Evolutionary conservation across 23 tunicate genomes (phyloP).

Genomic region (Trididemnum nubilum): DNA sequence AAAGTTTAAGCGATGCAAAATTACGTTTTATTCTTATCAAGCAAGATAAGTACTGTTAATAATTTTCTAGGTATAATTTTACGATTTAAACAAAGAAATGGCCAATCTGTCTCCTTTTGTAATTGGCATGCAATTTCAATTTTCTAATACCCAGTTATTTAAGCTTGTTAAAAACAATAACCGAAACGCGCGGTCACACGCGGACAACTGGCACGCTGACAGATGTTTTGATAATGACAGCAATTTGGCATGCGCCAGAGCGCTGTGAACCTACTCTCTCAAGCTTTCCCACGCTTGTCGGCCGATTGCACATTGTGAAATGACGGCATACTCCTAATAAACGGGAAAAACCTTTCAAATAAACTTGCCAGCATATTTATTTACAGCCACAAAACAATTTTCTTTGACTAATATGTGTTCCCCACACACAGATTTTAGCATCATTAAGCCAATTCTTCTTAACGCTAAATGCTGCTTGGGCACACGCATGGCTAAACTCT

Average conservation of each 20-base stretch:
- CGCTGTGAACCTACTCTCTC: constrained; percentile 44
- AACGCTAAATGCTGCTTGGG: no score
- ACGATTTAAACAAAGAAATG: background rate
- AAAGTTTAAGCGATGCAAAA: no score
- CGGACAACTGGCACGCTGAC: constrained; percentile 59
- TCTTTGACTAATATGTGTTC: constrained; percentile 9
- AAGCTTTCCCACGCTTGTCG: constrained; percentile 67
- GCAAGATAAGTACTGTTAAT: no score
- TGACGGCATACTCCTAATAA: constrained; percentile 25
- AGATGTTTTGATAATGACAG: constrained; percentile 76
- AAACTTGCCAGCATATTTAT: background rate
- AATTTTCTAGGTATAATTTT: no score
- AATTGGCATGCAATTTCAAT: background rate
- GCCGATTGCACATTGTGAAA: constrained; percentile 23
- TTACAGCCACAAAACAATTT: background rate
- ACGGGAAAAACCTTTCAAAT: constrained; percentile 14
- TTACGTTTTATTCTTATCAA: no score
- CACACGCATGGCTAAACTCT: no score
- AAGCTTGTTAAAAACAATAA: background rate
- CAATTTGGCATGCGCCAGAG: constrained; percentile 56
- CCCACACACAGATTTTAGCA: background rate
- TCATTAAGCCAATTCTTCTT: no score
- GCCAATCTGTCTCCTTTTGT: background rate
- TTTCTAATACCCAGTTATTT: no score
- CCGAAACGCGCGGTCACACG: constrained; percentile 30